Evolutionary conservation across 1,140 invertebrate species (phyloP).

Genomic region (Rhizoglyphus robini): DNA sequence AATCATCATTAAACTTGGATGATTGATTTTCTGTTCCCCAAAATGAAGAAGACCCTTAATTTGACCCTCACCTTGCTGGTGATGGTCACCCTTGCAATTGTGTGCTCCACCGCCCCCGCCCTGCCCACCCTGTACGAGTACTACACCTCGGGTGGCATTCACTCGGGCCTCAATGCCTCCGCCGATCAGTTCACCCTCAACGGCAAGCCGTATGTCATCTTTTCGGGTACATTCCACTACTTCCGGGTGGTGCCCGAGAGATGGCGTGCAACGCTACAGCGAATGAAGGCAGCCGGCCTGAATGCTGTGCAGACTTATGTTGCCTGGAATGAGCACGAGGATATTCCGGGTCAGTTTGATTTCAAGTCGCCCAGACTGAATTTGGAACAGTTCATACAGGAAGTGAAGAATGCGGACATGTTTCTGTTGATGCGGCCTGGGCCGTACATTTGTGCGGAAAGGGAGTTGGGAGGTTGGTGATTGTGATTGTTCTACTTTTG

Average conservation of each 20-base stretch:
- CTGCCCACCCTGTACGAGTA: constrained; percentile 11
- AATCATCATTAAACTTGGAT: too few species aligned
- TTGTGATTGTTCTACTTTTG: too few species aligned
- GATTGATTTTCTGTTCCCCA: too few species aligned
- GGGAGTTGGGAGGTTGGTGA: constrained; percentile 39
- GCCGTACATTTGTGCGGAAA: constrained; percentile 41
- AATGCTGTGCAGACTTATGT: constrained; percentile 41
- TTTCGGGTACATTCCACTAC: constrained; percentile 41
- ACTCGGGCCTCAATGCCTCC: constrained; percentile 4
- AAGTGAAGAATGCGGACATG: constrained; percentile 35
- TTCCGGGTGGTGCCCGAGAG: constrained; percentile 36
- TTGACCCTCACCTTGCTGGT: too few species aligned
- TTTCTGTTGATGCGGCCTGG: constrained; percentile 37
- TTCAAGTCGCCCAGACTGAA: constrained; percentile 25
- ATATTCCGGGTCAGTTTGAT: too few species aligned
- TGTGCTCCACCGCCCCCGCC: not conserved
- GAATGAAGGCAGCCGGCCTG: constrained; percentile 38
- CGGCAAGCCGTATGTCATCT: too few species aligned
- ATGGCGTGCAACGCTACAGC: constrained; percentile 39
- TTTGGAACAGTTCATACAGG: constrained; percentile 33
- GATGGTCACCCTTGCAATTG: too few species aligned
- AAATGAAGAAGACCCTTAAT: too few species aligned
- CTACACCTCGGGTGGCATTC: too few species aligned
- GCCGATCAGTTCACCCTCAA: constrained; percentile 37
- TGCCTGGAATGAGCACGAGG: too few species aligned